Evolutionary conservation across 2,888 invertebrate genomes (phyloP), one percentile per base, ranked within the genome.

Genomic region (Phragmatobia fuliginosa): DNA sequence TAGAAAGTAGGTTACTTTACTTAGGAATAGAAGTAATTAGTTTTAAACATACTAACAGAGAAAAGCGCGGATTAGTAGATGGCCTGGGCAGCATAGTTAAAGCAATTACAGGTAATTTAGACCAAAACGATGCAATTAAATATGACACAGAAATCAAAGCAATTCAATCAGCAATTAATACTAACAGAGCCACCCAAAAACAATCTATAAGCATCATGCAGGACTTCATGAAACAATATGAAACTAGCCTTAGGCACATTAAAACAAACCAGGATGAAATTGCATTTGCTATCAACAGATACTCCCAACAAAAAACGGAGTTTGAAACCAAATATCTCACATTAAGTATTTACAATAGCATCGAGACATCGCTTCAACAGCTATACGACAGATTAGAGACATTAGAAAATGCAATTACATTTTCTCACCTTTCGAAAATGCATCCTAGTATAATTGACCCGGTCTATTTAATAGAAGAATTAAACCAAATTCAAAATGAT

Each of bases 1-100:
- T 78, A 72, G 75, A 79, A 68, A 78, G 69, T 79, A 79, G 73
- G 28, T n/a, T n/a, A n/a, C n/a, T n/a, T 33, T 76, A 69, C 31
- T 67, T 75, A 73, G 66, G 67, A 78, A 76, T 76, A 76, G 11
- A 49, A 74, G 18, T 36, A 70, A 33, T 75, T 63, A 67, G 78
- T 68, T 0, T 56, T 78, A 72, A 75, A 77, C 1, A 62, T 72
- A 25, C 28, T 77, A 68, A 41, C 7, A 14, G 18, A 41, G 56
- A 77, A 58, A 36, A 36, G 10, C 33, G 33, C 33, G 33, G 33
- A 36, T 36, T 36, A 36, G 10, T 36, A 36, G 33, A 36, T 10
- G 7, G 33, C 10, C 10, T 36, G 10, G 33, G 33, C 10, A 36
- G 33, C 10, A 36, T 6, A 36, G 33, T 36, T 36, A 36, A 80